phyloP scores from a whole-genome alignment of 1,140 invertebrate species.

The Zaprionus vittiger region DNA sequence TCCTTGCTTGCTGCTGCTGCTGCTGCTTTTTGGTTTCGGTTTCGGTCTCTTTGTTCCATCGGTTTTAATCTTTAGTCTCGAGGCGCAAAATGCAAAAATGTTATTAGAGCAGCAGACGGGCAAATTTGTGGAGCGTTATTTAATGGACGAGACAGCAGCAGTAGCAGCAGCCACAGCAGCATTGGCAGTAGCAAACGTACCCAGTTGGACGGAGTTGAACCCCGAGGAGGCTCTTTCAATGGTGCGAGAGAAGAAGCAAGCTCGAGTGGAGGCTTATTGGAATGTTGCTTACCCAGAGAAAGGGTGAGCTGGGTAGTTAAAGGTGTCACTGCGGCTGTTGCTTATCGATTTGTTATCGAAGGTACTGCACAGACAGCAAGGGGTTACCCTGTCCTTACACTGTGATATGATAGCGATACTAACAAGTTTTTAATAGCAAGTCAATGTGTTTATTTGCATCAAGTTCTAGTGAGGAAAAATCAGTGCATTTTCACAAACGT shows the following conservation, averaged over 20 bases:
- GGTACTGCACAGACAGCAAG: not conserved
- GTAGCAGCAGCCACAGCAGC: not conserved
- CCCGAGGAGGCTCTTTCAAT: not conserved
- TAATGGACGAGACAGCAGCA: slow-evolving; percentile 13
- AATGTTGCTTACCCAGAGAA: not conserved
- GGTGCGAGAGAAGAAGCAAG: not conserved
- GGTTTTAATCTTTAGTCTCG: slow-evolving; percentile 59
- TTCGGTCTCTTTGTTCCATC: slow-evolving; percentile 37
- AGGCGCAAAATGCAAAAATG: slow-evolving; percentile 39
- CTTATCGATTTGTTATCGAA: slow-evolving; percentile 3
- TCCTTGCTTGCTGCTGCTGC: not conserved
- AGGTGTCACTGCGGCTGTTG: not conserved
- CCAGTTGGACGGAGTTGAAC: not conserved
- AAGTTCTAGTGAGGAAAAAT: not conserved
- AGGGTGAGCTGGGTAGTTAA: not conserved
- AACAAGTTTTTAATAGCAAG: not conserved
- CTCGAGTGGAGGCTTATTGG: not conserved
- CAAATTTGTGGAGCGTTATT: slow-evolving; percentile 31
- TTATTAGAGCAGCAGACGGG: slow-evolving; percentile 28
- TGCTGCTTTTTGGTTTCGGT: slow-evolving; percentile 13
- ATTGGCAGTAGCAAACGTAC: not conserved
- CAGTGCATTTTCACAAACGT: not conserved
- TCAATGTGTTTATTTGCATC: not conserved
- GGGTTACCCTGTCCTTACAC: too few relatives aligned
- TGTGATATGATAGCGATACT: not conserved